Conservation (phyloP, 2,797 vertebrate genomes). For the Melanotaenia maccullochi region DNA sequence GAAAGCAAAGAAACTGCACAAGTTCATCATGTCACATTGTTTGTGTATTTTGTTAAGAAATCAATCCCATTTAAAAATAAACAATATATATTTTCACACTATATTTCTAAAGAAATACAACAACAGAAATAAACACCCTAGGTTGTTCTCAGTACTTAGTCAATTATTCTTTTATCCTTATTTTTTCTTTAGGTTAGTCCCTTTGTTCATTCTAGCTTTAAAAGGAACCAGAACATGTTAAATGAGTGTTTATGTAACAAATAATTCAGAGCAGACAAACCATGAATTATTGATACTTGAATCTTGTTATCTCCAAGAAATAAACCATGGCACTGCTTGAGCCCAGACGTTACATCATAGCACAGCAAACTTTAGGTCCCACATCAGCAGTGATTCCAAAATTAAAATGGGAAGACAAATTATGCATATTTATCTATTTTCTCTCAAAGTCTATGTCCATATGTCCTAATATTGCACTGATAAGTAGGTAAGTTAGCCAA, state of each 20-base stretch:
- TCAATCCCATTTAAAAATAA: too few species aligned
- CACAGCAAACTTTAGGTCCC: constrained; percentile 24
- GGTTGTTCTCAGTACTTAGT: neutral
- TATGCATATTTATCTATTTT: neutral
- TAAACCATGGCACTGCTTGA: constrained; percentile 29
- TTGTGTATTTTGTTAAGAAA: too few species aligned
- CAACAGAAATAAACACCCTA: too few species aligned
- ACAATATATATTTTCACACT: too few species aligned
- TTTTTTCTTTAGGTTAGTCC: neutral
- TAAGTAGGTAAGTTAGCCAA: neutral
- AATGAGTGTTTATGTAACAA: constrained; percentile 28
- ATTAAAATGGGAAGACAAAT: neutral
- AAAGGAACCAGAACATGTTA: neutral
- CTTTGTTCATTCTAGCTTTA: neutral
- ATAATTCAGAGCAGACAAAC: constrained; percentile 30
- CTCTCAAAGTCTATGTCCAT: neutral
- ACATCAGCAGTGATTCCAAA: neutral
- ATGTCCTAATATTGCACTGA: neutral
- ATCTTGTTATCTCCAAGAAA: constrained; percentile 28
- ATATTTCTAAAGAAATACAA: neutral
- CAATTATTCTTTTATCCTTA: neutral
- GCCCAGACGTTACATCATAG: constrained; percentile 32
- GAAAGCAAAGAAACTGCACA: neutral
- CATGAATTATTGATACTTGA: constrained; percentile 48
- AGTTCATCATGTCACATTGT: neutral